Conservation (phyloP, 2,888 invertebrate species). For the Hoplodrina blanda region DNA sequence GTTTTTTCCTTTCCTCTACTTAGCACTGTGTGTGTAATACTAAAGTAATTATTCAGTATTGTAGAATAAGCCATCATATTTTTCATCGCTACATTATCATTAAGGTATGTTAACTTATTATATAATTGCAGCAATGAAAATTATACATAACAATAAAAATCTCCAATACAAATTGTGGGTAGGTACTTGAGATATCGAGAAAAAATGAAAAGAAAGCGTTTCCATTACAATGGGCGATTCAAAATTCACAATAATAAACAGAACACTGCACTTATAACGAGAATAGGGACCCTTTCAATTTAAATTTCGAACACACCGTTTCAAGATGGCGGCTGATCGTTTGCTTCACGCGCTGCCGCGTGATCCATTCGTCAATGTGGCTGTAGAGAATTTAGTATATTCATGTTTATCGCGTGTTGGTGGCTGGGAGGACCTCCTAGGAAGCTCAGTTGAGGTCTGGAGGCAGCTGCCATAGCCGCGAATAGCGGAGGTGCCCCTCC, state of each 20-base stretch:
- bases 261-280: slow-evolving; percentile 41
- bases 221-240: slow-evolving; percentile 39
- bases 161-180: slow-evolving; percentile 24
- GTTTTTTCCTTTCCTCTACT: not conserved
- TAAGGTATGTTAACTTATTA: not conserved
- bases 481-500: slow-evolving; percentile 93
- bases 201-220: slow-evolving; percentile 24
- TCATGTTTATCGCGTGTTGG: slow-evolving; percentile 90
- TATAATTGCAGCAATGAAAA: slow-evolving; percentile 6
- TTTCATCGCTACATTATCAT: slow-evolving; percentile 3
- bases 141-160: slow-evolving; percentile 10
- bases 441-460: slow-evolving; percentile 91
- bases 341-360: slow-evolving; percentile 79
- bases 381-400: slow-evolving; percentile 89
- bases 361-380: slow-evolving; percentile 90
- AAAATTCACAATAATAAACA: slow-evolving; percentile 43
- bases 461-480: slow-evolving; percentile 92
- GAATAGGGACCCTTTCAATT: slow-evolving; percentile 59
- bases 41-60: slow-evolving; percentile 1
- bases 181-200: not conserved
- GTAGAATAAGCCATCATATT: slow-evolving; percentile 1
- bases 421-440: slow-evolving; percentile 90
- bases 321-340: slow-evolving; percentile 78
- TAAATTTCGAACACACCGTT: slow-evolving; percentile 63
- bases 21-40: not conserved